Evolutionary conservation across 2,888 invertebrate species (phyloP).

Genomic region (Mamestra brassicae): DNA sequence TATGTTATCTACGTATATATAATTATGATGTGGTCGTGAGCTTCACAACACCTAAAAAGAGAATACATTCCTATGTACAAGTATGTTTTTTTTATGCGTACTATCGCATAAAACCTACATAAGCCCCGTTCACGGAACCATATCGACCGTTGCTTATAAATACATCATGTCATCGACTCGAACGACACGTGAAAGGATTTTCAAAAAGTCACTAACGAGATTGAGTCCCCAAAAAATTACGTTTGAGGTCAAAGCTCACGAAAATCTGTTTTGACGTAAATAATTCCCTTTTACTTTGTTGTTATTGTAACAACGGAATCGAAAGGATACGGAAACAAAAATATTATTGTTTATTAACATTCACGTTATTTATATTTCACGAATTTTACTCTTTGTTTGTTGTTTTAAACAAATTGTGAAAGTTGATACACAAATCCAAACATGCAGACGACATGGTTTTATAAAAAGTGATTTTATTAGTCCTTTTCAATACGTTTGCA

Average conservation of each 20-base stretch:
- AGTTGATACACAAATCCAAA: neutral
- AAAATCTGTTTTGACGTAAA: slow-evolving; percentile 33
- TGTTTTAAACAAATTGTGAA: neutral
- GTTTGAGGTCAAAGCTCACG: slow-evolving; percentile 27
- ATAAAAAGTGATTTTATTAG: neutral
- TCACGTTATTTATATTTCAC: neutral
- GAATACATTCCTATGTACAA: too few species aligned
- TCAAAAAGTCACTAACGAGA: slow-evolving; percentile 33
- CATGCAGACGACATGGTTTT: neutral
- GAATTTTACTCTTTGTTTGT: neutral
- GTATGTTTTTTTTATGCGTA: neutral
- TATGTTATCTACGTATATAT: too few species aligned
- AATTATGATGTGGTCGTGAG: too few species aligned
- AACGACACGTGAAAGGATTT: slow-evolving; percentile 22
- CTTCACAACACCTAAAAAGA: too few species aligned
- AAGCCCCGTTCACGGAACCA: too few species aligned
- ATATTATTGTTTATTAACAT: slow-evolving; percentile 22
- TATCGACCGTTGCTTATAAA: neutral
- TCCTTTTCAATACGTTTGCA: neutral
- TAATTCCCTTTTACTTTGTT: slow-evolving; percentile 25
- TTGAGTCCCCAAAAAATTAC: slow-evolving; percentile 20
- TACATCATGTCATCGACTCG: neutral
- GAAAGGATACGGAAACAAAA: neutral
- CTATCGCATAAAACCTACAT: neutral
- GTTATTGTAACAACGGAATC: slow-evolving; percentile 11